Percentiles rank a stretch among this genome's conserved stretches.
Conservation (phyloP, 2,797 vertebrate species). For the Coluber constrictor region DNA sequence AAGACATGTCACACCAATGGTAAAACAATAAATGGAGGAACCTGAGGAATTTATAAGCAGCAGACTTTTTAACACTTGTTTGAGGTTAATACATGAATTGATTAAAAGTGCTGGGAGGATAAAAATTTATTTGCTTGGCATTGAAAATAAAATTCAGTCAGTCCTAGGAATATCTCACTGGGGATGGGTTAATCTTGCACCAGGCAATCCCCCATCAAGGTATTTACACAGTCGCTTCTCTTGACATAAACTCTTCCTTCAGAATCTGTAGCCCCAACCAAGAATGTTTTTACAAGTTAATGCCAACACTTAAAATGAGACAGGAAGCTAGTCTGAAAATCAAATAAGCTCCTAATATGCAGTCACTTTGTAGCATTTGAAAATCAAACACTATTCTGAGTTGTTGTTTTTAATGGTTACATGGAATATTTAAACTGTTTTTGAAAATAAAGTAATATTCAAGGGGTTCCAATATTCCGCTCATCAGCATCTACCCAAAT, state of each 20-base stretch:
- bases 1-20: not conserved
- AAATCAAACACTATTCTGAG: not conserved
- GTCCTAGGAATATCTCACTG: not conserved
- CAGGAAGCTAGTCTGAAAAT: not conserved
- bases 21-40: not conserved
- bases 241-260: not conserved
- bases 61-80: not conserved
- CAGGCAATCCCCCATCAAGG: not conserved
- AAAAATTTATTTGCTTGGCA: not conserved
- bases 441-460: not conserved
- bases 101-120: not conserved
- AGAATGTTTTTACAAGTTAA: not conserved
- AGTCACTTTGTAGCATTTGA: not conserved
- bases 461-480: not conserved
- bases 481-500: not conserved
- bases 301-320: not conserved
- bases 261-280: not conserved
- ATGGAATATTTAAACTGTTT: not conserved
- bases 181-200: not conserved
- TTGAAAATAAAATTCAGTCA: not conserved
- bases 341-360: not conserved
- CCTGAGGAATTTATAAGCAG: not conserved
- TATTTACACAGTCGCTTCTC: not conserved
- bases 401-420: not conserved
- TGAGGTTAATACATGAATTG: not conserved